A percentile compares a stretch with the other conserved stretches of the same genome.
These are phyloP conservation scores for Pocota personata DNA, from an alignment of 2,888 invertebrate genomes.

Conservation along the genomic window DNA sequence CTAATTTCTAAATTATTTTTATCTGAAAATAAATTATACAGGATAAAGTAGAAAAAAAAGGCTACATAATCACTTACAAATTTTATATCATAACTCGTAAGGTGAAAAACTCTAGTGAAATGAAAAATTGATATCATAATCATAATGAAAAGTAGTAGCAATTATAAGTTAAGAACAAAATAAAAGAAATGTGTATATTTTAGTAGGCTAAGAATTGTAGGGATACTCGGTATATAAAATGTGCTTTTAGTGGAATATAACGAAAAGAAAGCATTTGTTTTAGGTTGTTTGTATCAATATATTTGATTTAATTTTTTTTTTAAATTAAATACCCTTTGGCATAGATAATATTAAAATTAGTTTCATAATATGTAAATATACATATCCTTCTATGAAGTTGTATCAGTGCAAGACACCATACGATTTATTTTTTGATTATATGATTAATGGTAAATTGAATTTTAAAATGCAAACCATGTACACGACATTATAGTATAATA, in stretches of 20 bases:
- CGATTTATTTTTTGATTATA: constrained; percentile 21
- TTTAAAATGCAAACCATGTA: constrained; percentile 29
- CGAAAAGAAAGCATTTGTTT: background rate
- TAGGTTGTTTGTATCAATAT: background rate
- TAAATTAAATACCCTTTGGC: constrained; percentile 7
- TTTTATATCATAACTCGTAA: constrained; percentile 50
- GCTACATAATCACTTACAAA: constrained; percentile 53
- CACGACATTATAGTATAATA: constrained; percentile 36
- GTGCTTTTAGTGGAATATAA: constrained; percentile 74
- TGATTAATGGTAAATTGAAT: background rate
- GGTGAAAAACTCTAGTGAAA: constrained; percentile 44
- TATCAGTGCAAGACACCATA: constrained; percentile 23
- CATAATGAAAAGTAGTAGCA: constrained; percentile 13
- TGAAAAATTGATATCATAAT: constrained; percentile 46
- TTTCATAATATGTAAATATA: constrained; percentile 32
- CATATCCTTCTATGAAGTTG: constrained; percentile 47
- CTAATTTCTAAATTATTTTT: constrained; percentile 20
- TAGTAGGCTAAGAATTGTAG: constrained; percentile 52
- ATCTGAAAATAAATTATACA: background rate
- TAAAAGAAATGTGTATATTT: constrained; percentile 48
- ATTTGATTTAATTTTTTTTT: too few relatives aligned
- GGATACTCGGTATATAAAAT: constrained; percentile 67
- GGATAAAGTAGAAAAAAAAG: constrained; percentile 10
- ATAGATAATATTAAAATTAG: background rate
- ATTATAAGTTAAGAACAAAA: constrained; percentile 14